Conservation (phyloP, 2,888 invertebrate species). For the Teleiodes luculella region DNA sequence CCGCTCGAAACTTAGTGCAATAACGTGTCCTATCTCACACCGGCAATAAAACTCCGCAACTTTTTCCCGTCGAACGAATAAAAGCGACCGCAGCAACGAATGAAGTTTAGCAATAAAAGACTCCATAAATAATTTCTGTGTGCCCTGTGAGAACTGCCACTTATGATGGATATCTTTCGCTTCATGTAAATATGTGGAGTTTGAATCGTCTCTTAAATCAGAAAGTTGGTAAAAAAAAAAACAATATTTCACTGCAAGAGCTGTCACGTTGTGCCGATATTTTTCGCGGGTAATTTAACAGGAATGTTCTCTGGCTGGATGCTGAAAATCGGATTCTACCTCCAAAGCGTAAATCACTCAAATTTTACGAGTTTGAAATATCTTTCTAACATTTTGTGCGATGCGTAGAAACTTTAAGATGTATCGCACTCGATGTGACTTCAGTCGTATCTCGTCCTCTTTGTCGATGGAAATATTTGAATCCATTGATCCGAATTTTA, state of each 20-base stretch:
- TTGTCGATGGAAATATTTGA: slow-evolving; percentile 41
- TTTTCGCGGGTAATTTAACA: slow-evolving; percentile 56
- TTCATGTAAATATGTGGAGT: slow-evolving; percentile 49
- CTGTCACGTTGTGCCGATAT: slow-evolving; percentile 24
- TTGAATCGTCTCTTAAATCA: slow-evolving; percentile 29
- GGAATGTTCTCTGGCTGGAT: slow-evolving; percentile 39
- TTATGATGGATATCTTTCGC: slow-evolving; percentile 46
- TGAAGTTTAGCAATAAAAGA: slow-evolving; percentile 77
- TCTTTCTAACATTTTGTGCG: slow-evolving; percentile 25
- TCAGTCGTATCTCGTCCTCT: neutral
- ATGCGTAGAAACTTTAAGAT: slow-evolving; percentile 30
- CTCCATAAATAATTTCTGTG: slow-evolving; percentile 72
- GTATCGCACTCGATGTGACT: neutral
- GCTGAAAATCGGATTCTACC: slow-evolving; percentile 43
- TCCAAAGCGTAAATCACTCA: slow-evolving; percentile 46
- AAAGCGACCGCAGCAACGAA: slow-evolving; percentile 75
- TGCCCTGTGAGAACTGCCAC: slow-evolving; percentile 64
- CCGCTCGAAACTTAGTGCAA: slow-evolving; percentile 67
- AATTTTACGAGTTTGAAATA: slow-evolving; percentile 39
- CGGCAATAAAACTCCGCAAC: slow-evolving; percentile 74
- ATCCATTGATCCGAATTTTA: slow-evolving; percentile 43
- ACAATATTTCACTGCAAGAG: slow-evolving; percentile 6
- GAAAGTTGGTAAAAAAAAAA: slow-evolving; percentile 29
- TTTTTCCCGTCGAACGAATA: slow-evolving; percentile 74
- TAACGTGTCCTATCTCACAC: slow-evolving; percentile 76